Evolutionary conservation across 1,140 invertebrate species (phyloP), one percentile per base, ranked within the genome.

Genomic region (Listronotus bonariensis): DNA sequence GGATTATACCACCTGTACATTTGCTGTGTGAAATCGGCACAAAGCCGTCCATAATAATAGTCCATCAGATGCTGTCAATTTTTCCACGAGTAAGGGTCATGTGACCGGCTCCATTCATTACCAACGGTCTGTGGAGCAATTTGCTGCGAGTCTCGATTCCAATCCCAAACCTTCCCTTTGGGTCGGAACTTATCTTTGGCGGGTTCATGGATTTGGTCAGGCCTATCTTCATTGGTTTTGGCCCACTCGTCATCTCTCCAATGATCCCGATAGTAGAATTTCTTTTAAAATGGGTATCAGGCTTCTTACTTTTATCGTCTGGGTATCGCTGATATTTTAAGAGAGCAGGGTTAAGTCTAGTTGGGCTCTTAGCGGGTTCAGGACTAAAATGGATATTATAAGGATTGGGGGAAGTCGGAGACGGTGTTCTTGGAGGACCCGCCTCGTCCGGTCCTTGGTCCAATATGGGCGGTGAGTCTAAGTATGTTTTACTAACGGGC

Each of bases 161-260:
- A 89, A 78, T 90, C 86, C 88, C 89, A 90, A 70, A 88, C 86
- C 74, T 89, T 89, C 40, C 88, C 88, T 74, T 90, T 89, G 2
- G 88, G 88, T 69, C 87, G 79, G 78, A 89, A 80, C 52, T 80
- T 79, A 1, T 76, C 71, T n/a, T 74, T 49, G 68, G 74, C 36
- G 62, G 75, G n/a, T 49, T 69, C 48, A 31, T 61, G 49, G 67
- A 72, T 38, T 63, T 75, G 7, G 38, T 68, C 49, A 14, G 55
- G 38, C 40, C 59, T 64, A 45, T 72, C 67, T 12, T 65, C 68
- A 36, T 68, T 64, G 7, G 45, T 26, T 54, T 74, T 74, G 43
- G 72, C 72, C 71, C 78, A 79, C 55, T 76, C 68, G 68, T 82
- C 79, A 80, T 80, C 76, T 74, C 82, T 77, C 83, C 82, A 82